Percentiles rank a stretch among this genome's conserved stretches.
Evolutionary conservation across 2,888 invertebrate species (phyloP).

Genomic region (Drosophila testacea): DNA sequence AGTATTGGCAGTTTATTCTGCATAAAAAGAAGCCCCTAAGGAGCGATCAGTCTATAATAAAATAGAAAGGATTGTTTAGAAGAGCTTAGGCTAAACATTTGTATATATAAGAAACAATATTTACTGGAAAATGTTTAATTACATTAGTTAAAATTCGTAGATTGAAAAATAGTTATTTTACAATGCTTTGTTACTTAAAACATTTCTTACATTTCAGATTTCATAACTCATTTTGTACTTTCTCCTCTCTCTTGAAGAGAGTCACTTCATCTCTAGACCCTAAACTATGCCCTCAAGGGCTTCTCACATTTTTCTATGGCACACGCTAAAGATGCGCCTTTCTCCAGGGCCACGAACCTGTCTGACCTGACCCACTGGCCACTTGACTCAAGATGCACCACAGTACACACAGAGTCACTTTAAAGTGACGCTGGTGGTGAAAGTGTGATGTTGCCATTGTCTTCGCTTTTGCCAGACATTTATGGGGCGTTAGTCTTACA

Average conservation of each 20-base stretch:
- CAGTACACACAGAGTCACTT: neutral
- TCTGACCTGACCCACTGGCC: conserved; percentile 29
- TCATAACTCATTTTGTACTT: conserved; percentile 3
- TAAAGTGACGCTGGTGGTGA: conserved; percentile 44
- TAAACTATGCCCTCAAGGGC: conserved; percentile 13
- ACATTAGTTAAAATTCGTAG: too few relatives aligned
- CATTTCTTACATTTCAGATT: neutral
- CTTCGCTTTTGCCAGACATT: conserved; percentile 52
- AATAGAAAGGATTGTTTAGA: too few relatives aligned
- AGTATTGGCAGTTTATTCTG: neutral
- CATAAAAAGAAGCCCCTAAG: neutral
- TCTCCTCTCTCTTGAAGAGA: neutral
- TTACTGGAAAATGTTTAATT: too few relatives aligned
- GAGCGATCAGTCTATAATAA: too few relatives aligned
- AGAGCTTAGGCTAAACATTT: too few relatives aligned
- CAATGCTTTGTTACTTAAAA: too few relatives aligned
- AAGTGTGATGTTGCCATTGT: conserved; percentile 59
- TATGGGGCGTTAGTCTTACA: conserved; percentile 78
- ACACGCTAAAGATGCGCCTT: conserved; percentile 30
- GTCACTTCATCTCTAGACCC: neutral
- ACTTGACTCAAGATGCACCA: conserved; percentile 29
- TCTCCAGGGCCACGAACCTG: conserved; percentile 39
- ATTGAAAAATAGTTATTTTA: too few relatives aligned
- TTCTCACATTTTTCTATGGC: conserved; percentile 12
- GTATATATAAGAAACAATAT: too few relatives aligned